Base-by-base conservation (phyloP, 2,797 vertebrate species). In the Peromyscus melanophrys region DNA sequence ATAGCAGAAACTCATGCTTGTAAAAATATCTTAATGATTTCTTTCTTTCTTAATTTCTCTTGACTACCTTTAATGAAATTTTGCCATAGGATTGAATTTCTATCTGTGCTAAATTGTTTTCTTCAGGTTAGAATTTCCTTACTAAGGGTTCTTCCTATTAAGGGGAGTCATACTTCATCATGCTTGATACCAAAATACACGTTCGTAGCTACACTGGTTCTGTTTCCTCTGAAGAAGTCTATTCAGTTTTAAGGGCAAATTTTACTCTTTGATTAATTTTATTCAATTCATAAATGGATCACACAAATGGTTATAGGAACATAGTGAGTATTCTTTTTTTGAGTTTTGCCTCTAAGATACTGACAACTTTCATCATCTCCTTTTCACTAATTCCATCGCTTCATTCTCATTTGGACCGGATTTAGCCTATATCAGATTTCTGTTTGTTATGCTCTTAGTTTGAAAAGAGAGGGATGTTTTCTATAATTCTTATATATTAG, bases 61-160 rank as follows among this genome's bases (percentile, higher is more conserved):
- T 49, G 73, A 34, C 10, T 69, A 67, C 78, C 21, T 96, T 92
- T 69, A 92, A 86, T 55, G 5, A 89, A 76, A 92, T 76, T 76
- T 75, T 67, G 89, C 69, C 67, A 75, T 67, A 77, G n/a, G 37
- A 94, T 84, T 92, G 75, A 52, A 67, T 84, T 88, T 95, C 76
- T 52, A 84, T 65, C 25, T 84, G 37, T 88, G 43, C 31, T 73
- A 77, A 96, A 4, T 65, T 88, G 4, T 89, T 89, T 94, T 73
- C 16, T 80, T 85, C 43, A 67, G 12, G 27, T 93, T 88, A 46
- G 46, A 61, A 52, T 84, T 94, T 87, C 43, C 63, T 82, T 61
- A 71, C 31, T 63, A 37, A 76, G 65, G 3, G 19, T 86, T 82
- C 23, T 95, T 80, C 8, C 31, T 83, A 16, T 46, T 90, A 43